Evolutionary conservation across 2,113 vertebrate species (phyloP).

Genomic region (Pterocles burchelli): DNA sequence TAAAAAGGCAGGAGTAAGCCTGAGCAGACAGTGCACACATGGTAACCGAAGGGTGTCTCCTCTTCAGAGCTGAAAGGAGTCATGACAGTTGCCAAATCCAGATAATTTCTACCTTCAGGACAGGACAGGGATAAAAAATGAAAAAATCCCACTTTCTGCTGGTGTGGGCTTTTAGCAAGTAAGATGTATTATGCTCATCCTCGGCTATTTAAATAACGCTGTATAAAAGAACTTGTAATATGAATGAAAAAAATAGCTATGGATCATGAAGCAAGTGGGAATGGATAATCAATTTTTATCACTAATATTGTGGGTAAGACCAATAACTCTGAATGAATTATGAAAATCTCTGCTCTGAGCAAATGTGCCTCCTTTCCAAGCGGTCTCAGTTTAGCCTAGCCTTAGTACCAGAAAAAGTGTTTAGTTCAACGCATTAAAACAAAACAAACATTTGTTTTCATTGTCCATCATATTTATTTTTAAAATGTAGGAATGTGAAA

Average conservation of each 20-base stretch:
- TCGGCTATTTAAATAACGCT: constrained; percentile 71
- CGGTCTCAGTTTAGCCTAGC: background rate
- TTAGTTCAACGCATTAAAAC: background rate
- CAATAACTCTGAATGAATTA: constrained; percentile 71
- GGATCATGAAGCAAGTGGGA: constrained; percentile 76
- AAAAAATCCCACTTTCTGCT: constrained; percentile 37
- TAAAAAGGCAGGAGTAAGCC: background rate
- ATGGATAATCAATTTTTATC: constrained; percentile 84
- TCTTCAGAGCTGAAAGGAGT: background rate
- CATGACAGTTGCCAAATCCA: background rate
- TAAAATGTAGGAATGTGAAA: background rate
- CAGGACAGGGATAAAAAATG: background rate
- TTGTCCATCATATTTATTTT: background rate
- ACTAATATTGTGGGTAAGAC: constrained; percentile 73
- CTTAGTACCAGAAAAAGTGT: background rate
- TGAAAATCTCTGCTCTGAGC: constrained; percentile 54
- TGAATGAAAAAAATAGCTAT: constrained; percentile 71
- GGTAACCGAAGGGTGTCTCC: background rate
- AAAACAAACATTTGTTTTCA: background rate
- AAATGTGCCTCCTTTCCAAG: constrained; percentile 4
- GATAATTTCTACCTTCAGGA: constrained; percentile 5
- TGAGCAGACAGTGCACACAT: background rate
- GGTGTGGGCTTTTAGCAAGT: constrained; percentile 42
- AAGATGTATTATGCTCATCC: constrained; percentile 49
- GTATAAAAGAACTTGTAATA: constrained; percentile 69